phyloP scores from a whole-genome alignment of 2,888 invertebrate species.

The Spilosoma lubricipeda region DNA sequence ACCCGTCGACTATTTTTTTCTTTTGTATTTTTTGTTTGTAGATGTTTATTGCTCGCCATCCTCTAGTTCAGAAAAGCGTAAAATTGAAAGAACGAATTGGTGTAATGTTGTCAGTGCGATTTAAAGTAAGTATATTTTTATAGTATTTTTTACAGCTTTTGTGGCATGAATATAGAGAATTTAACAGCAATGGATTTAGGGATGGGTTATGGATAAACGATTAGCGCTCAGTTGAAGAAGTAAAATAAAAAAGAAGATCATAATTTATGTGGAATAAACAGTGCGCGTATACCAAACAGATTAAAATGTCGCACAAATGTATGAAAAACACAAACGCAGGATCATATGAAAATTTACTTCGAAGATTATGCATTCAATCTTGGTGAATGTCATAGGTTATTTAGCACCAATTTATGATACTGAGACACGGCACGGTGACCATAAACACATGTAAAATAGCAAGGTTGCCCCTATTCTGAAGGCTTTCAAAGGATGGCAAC shows the following conservation, averaged over 20 bases:
- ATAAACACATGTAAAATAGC: no score
- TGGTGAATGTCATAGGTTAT: neutral
- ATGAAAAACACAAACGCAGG: neutral
- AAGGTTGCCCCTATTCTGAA: no score
- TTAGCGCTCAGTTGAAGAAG: neutral
- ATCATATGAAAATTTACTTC: neutral
- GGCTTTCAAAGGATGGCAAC: no score
- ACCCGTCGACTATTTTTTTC: conserved; percentile 53
- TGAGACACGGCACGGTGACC: no score
- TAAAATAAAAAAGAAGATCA: neutral
- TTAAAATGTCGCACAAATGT: neutral
- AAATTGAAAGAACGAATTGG: conserved; percentile 69
- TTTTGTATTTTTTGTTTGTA: conserved; percentile 51
- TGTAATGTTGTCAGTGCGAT: conserved; percentile 52
- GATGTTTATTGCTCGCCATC: conserved; percentile 55
- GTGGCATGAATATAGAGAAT: conserved; percentile 23
- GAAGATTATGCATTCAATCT: neutral
- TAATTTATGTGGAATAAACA: neutral
- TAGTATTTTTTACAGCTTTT: conserved; percentile 25
- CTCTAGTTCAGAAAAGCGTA: conserved; percentile 61
- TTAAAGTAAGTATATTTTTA: conserved; percentile 39
- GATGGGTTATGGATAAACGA: neutral
- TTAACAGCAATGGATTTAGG: conserved; percentile 18
- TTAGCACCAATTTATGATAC: no score
- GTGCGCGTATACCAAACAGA: neutral